Evolutionary conservation across 2,888 invertebrate species (phyloP), one percentile per base, ranked within the genome.

Genomic region (Drosophila subsilvestris): DNA sequence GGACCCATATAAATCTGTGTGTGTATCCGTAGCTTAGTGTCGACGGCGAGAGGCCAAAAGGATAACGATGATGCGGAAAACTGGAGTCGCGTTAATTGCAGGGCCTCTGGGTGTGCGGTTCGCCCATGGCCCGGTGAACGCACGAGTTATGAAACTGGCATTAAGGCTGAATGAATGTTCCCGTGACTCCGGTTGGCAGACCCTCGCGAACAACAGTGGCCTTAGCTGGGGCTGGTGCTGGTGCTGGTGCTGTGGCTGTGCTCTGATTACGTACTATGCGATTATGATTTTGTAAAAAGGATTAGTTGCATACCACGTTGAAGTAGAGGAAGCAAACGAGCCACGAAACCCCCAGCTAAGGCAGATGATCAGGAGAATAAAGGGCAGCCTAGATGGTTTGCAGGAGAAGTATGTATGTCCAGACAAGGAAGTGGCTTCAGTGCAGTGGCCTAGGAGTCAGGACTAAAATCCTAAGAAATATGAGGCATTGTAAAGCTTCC

Each of bases 71-170:
- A 69, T 69, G 67, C 20, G 45, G 67, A 44, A 68, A 69, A 68
- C 50, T 68, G 57, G 54, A 55, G 62, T 70, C 54, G 86, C 81
- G 81, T 81, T 81, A 81, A 86, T 81, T 86, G 84, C 81, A 76
- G 74, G 76, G 78, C 54, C 62, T 59, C 56, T 63, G 78, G 69
- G 66, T 67, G 67, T 78, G 76, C 79, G 55, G 56, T 55, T 42
- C 65, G 8, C 25, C 57, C 49, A 67, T 67, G 68, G 66, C 81
- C 84, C 87, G 78, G 78, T 77, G 86, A 77, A 86, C 79, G 86
- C 86, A 87, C 79, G 86, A 82, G 82, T 85, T 82, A 82, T 82
- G 88, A 79, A 87, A 82, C 86, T 82, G 84, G 81, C 81, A 81
- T 81, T 81, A 86, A 76, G 84, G 61, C 86, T 83, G 83, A 80